These are phyloP conservation scores for Circaetus cinerascens DNA, from an alignment of 2,113 vertebrate genomes.

Conservation along the genomic window DNA sequence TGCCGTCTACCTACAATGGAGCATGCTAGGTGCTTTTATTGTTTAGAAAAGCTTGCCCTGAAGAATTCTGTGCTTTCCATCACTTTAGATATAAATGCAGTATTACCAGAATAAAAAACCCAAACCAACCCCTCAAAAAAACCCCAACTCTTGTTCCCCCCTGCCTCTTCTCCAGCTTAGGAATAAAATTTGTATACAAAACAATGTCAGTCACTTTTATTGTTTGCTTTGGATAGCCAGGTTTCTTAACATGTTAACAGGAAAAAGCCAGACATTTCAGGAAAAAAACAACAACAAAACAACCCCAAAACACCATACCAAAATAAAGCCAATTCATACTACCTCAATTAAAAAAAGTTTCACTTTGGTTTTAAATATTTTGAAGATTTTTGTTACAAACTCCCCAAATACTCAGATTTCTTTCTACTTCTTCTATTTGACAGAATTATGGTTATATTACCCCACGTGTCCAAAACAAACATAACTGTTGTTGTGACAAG, in stretches of 20 bases:
- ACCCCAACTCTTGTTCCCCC: background rate
- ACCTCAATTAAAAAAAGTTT: background rate
- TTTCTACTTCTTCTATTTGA: background rate
- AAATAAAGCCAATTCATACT: background rate
- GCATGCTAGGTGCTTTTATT: background rate
- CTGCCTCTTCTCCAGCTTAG: background rate
- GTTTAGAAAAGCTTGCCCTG: background rate
- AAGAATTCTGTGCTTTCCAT: background rate
- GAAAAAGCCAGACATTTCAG: background rate
- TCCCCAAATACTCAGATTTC: background rate
- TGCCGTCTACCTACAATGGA: background rate
- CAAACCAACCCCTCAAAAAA: background rate
- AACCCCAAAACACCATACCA: fast-evolving
- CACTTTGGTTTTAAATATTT: background rate
- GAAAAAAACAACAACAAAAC: background rate
- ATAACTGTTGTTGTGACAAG: background rate
- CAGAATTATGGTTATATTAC: background rate
- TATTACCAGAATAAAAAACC: background rate
- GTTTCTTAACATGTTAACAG: background rate
- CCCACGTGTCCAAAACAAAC: background rate
- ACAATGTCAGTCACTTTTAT: background rate
- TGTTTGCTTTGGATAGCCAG: background rate
- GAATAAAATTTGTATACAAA: background rate
- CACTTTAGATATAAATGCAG: background rate
- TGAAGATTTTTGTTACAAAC: background rate